Conservation (phyloP, 2,113 vertebrate genomes). For the Psilopsiagon aurifrons region DNA sequence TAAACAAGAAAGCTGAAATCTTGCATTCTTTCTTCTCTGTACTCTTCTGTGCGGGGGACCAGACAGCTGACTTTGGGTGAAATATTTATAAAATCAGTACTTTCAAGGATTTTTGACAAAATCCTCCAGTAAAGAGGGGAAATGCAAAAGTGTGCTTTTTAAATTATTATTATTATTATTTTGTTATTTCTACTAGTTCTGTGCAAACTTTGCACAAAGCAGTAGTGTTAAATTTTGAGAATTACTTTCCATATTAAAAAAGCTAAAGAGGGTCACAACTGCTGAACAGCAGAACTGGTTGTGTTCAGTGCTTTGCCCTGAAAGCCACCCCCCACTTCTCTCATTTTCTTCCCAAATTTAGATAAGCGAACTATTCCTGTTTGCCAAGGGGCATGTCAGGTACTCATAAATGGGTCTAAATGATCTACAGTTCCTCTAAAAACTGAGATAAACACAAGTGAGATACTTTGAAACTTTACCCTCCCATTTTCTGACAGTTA, state of each 20-base stretch:
- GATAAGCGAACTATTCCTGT: neutral
- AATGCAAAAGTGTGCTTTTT: neutral
- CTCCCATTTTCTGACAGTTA: constrained; percentile 26
- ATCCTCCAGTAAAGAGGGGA: neutral
- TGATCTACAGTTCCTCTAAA: neutral
- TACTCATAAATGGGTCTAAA: neutral
- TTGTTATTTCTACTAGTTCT: neutral
- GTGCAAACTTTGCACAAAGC: neutral
- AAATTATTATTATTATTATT: neutral
- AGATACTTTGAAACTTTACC: constrained; percentile 18
- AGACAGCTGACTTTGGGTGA: neutral
- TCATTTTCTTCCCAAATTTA: neutral
- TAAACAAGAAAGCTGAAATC: neutral
- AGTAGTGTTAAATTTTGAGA: neutral
- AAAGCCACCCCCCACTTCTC: neutral
- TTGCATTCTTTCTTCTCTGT: neutral
- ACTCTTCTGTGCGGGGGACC: neutral
- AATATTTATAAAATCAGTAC: neutral
- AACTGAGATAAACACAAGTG: neutral
- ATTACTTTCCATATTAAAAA: neutral
- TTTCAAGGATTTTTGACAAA: neutral
- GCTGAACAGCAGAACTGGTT: neutral
- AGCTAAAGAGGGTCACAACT: neutral
- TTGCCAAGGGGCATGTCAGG: neutral
- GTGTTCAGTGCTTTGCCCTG: neutral